Conservation (phyloP, 2,113 vertebrate species). For the Lipophrys pholis region DNA sequence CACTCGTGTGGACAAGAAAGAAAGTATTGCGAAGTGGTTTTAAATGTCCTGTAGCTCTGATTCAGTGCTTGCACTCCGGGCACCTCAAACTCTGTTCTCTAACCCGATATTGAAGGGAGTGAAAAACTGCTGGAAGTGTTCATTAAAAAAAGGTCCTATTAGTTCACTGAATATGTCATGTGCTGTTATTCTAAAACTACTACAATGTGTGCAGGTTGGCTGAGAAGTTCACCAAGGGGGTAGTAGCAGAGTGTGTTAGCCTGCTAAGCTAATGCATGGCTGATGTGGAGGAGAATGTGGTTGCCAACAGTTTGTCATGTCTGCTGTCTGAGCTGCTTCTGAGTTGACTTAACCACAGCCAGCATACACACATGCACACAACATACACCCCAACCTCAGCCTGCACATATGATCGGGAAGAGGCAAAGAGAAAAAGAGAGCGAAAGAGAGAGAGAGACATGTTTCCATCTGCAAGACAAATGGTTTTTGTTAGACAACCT, state of each 20-base stretch:
- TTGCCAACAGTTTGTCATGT: constrained; percentile 85
- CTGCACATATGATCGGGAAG: constrained; percentile 80
- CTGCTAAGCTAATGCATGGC: constrained; percentile 76
- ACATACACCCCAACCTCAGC: constrained; percentile 52
- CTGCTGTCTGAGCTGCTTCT: constrained; percentile 81
- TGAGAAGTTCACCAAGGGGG: constrained; percentile 8
- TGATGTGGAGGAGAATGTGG: constrained; percentile 82
- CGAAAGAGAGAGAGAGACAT: constrained; percentile 60
- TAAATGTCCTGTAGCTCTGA: constrained; percentile 25
- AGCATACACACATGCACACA: constrained; percentile 55
- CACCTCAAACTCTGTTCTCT: constrained; percentile 27
- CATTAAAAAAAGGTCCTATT: constrained; percentile 31
- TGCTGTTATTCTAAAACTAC: constrained; percentile 14
- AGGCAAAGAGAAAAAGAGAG: constrained; percentile 36
- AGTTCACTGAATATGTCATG: constrained; percentile 29
- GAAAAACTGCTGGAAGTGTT: constrained; percentile 1
- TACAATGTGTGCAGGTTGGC: constrained; percentile 9
- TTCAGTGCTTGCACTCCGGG: constrained; percentile 25
- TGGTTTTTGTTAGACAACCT: constrained; percentile 81
- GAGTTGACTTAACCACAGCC: constrained; percentile 78
- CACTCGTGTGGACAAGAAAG: constrained; percentile 3
- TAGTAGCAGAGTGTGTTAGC: constrained; percentile 56
- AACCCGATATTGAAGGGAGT: constrained; percentile 30
- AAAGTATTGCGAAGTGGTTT: constrained; percentile 1
- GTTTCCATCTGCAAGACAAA: constrained; percentile 84